phyloP scores from a whole-genome alignment of 2,888 invertebrate genomes.

The Ophioninae sp. region DNA sequence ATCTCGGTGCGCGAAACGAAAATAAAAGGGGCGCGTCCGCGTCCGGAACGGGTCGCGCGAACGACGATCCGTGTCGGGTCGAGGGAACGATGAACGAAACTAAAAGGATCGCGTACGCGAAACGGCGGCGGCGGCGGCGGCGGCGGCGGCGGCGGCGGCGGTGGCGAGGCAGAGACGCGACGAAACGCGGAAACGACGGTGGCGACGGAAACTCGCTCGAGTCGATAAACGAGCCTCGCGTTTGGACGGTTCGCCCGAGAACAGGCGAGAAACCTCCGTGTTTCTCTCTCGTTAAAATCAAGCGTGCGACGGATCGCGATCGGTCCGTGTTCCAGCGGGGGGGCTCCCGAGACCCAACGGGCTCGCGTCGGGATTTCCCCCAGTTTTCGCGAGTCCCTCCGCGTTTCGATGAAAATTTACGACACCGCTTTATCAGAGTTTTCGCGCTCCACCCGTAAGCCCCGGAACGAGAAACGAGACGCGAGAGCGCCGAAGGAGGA shows the following conservation, averaged over 20 bases:
- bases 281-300: constrained; percentile 36
- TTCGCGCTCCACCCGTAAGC: constrained; percentile 22
- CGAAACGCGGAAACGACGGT: neutral
- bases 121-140: no score
- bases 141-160: no score
- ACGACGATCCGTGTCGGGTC: no score
- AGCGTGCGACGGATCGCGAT: constrained; percentile 37
- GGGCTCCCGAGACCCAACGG: no score
- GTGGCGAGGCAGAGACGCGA: no score
- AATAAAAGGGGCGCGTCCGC: no score
- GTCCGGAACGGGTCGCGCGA: no score
- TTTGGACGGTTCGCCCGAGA: neutral
- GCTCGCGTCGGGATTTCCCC: constrained; percentile 41
- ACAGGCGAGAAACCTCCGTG: constrained; percentile 10
- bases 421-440: constrained; percentile 50
- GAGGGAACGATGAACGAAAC: no score
- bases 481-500: neutral
- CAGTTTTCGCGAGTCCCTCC: constrained; percentile 49
- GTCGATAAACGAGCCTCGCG: constrained; percentile 14
- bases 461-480: neutral
- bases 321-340: no score
- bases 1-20: no score
- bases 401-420: constrained; percentile 57
- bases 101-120: no score
- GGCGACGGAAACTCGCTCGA: constrained; percentile 1